Base-by-base conservation (phyloP, 2,888 invertebrate species). In the Eulithis prunata region DNA sequence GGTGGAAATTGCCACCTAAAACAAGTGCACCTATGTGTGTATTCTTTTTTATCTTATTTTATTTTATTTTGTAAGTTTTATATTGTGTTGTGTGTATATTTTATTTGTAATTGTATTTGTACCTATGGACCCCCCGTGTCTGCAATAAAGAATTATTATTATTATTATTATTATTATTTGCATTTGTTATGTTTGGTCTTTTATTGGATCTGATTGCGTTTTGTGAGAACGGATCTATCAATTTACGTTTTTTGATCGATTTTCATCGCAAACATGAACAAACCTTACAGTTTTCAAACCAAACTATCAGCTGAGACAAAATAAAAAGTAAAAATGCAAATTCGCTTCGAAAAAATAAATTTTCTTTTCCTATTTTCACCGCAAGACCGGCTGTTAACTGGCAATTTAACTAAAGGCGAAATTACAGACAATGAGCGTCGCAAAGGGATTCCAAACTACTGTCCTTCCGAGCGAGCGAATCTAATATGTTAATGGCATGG, bases 401-500 rank as follows among this genome's bases (percentile, higher is more conserved):
- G 61, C 71, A 72, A 74, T 74, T 74, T 72, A 72, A 71, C 71
- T 71, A 70, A 72, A 72, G 66, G 64, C 67, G 63, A 72, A 74
- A 74, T 72, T 72, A 72, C 70, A 71, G 71, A 66, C 71, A 74
- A 72, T 74, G 64, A 67, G 62, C 61, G 57, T 54, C 58, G 72
- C 71, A 70, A 71, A 70, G 70, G 71, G 70, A 71, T 70, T 64
- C 59, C 64, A 52, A 69, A 68, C 64, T 69, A 68, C 71, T 67
- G 72, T 59, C 71, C 69, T 69, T 73, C 67, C 77, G 68, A 65
- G 74, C 69, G 69, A 77, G 78, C 72, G 75, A 75, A 76, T 79
- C 74, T 79, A 81, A 79, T 82, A 82, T 81, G 81, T 78, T 81
- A 83, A 82, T 83, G 73, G 75, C 69, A 64, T 57, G 68, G 72